phyloP scores from a whole-genome alignment of 2,888 invertebrate species.

The Pandemis heparana region DNA sequence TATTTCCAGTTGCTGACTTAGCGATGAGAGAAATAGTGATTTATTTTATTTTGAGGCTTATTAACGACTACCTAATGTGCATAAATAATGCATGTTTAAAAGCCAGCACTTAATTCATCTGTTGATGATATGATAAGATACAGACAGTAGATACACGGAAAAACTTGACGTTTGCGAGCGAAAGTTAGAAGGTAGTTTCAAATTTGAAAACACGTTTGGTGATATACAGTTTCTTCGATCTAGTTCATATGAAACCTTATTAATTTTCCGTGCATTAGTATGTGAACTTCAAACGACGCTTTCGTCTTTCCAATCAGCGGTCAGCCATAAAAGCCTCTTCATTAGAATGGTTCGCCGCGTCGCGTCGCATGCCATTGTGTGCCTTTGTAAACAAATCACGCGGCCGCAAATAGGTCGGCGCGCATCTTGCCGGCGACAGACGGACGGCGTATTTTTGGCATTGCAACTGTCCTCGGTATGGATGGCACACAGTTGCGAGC shows the following conservation, averaged over 20 bases:
- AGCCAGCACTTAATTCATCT: too few relatives aligned
- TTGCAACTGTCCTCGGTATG: constrained; percentile 37
- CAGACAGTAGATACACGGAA: not conserved
- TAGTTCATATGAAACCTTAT: not conserved
- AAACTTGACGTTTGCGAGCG: not conserved
- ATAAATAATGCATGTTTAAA: too few relatives aligned
- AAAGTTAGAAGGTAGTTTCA: not conserved
- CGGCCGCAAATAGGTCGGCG: constrained; percentile 39
- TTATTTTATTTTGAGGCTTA: too few relatives aligned
- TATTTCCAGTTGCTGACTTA: not conserved
- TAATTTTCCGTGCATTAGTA: not conserved
- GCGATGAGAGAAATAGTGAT: too few relatives aligned
- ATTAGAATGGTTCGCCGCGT: constrained; percentile 14
- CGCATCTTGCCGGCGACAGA: constrained; percentile 38
- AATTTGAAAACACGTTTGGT: not conserved
- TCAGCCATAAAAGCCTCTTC: constrained; percentile 9
- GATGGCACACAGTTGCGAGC: not conserved
- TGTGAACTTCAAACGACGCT: constrained; percentile 12
- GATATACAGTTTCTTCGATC: not conserved
- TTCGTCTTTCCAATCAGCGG: constrained; percentile 4
- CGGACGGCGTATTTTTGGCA: constrained; percentile 42
- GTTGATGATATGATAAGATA: too few relatives aligned
- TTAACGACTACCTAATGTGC: too few relatives aligned
- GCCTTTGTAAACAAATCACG: constrained; percentile 42
- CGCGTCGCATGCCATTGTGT: constrained; percentile 19